Evolutionary conservation across 2,797 vertebrate genomes (phyloP), one percentile per base, ranked within the genome.

Genomic region (Anguilla pacifica): DNA sequence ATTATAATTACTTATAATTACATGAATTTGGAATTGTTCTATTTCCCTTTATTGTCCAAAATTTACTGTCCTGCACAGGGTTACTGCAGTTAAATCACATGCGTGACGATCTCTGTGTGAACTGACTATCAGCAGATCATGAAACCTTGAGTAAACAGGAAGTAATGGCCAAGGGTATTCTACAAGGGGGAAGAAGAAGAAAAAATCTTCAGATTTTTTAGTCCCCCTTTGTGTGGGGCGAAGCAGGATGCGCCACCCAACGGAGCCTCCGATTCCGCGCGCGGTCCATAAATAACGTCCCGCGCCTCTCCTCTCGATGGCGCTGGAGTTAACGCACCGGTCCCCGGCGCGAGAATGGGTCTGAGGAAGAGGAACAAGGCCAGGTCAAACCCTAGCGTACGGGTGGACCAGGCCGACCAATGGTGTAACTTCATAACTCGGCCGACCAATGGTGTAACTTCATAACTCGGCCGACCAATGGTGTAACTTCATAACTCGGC

Each of bases 231-330:
- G 77, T 49, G 39, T 10, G 17, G 15, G 77, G 77, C 17, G 39
- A 81, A 43, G 19, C 77, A 46, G 77, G 77, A 81, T 81, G 77
- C 77, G 19, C 77, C 77, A 81, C 77, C 77, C 77, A 81, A 49
- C 43, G 31, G 74, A 79, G 77, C 49, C 43, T 49, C 19, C 17
- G 43, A 22, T 17, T 31, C 39, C 19, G 43, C 15, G 7, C 19
- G 43, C 17, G 22, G 43, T 81, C 77, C 77, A 81, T 49, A 81
- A 81, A 81, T 81, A 81, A 81, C 17, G 35, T 35, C 9, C 74
- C 1, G 1, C 19, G 74, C 25, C 74, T 79, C 74, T 39, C 74
- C 74, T 22, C 46, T 22, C 13, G 10, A 9, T 10, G 51, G 22
- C 74, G 28, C 1, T 35, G 70, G 28, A 15, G 39, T 17, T 77